phyloP scores from a whole-genome alignment of 1,140 invertebrate genomes.

The Diabrotica virgifera region DNA sequence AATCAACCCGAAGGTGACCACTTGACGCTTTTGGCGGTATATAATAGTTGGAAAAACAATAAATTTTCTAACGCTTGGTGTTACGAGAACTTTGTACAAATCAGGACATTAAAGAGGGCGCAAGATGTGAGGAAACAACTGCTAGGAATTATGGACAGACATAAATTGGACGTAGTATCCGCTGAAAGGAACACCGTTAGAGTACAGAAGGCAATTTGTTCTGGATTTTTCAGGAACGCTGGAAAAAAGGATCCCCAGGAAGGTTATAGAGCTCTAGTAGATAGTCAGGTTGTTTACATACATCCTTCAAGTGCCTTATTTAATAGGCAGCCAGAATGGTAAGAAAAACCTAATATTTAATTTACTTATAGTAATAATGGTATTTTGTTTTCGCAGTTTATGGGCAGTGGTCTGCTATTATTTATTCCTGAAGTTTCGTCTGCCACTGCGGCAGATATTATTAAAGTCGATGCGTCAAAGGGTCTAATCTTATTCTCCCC shows the following conservation, averaged over 20 bases:
- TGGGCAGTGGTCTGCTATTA: no score
- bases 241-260: slow-evolving; percentile 99
- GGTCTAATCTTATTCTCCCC: no score
- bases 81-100: slow-evolving; percentile 99
- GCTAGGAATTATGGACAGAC: slow-evolving; percentile 96
- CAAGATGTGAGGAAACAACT: slow-evolving; percentile 99
- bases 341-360: slow-evolving; percentile 36
- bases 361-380: slow-evolving; percentile 9
- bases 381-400: background rate
- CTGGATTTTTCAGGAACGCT: slow-evolving; percentile 98
- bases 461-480: no score
- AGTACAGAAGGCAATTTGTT: slow-evolving; percentile 98
- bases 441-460: no score
- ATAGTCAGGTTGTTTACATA: slow-evolving; percentile 98
- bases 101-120: slow-evolving; percentile 91
- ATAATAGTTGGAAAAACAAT: slow-evolving; percentile 99
- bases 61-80: slow-evolving; percentile 99
- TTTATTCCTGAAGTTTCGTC: no score
- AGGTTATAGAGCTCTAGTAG: slow-evolving; percentile 95
- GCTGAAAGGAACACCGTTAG: slow-evolving; percentile 93
- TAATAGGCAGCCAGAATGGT: slow-evolving; percentile 98
- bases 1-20: slow-evolving; percentile 99
- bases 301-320: slow-evolving; percentile 98
- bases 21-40: slow-evolving; percentile 94
- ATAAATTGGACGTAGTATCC: slow-evolving; percentile 96